Base-by-base conservation (phyloP, 2,888 invertebrate species). In the Ellobium chinense region DNA sequence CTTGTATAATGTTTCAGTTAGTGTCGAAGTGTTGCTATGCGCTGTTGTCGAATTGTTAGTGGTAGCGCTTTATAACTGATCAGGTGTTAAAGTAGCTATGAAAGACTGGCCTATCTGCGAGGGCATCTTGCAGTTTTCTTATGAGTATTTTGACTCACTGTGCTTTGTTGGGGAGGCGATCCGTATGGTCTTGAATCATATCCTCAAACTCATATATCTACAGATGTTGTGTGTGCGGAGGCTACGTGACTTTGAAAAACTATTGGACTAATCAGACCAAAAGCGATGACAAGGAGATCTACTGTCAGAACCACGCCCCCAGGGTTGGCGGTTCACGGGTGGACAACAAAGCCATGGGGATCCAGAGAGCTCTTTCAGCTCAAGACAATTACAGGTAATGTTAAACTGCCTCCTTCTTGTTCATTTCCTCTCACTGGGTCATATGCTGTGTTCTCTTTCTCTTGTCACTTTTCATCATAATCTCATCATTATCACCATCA, bases 181-280 rank as follows among this genome's bases (percentile, higher is more conserved):
- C n/a, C n/a, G n/a, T n/a, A n/a, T n/a, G n/a, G n/a, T n/a, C n/a
- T n/a, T n/a, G n/a, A n/a, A n/a, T n/a, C n/a, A n/a, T n/a, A n/a
- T n/a, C n/a, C n/a, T n/a, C n/a, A n/a, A n/a, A n/a, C n/a, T 69
- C 27, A 27, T 21, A 24, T 27, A 4, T n/a, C 21, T 21, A 14
- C 39, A 74, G 80, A 31, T 99, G 99, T 93, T 96, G 96, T 75
- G 96, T 96, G 74, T 99, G 99, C 93, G 97, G 98, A 84, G 89
- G 91, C 68, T 88, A 90, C 79, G 87, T 93, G 36, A 92, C 90
- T 2, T 86, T 92, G 78, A 92, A 91, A 80, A 92, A 91, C 76
- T 93, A 91, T 84, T 92, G 85, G 84, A 90, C 92, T n/a, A 92
- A 91, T 83, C 91, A 88, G 73, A 78, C 84, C 1, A 89, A 91